Base-by-base conservation (phyloP, 2,797 vertebrate genomes). In the Coendou prehensilis region DNA sequence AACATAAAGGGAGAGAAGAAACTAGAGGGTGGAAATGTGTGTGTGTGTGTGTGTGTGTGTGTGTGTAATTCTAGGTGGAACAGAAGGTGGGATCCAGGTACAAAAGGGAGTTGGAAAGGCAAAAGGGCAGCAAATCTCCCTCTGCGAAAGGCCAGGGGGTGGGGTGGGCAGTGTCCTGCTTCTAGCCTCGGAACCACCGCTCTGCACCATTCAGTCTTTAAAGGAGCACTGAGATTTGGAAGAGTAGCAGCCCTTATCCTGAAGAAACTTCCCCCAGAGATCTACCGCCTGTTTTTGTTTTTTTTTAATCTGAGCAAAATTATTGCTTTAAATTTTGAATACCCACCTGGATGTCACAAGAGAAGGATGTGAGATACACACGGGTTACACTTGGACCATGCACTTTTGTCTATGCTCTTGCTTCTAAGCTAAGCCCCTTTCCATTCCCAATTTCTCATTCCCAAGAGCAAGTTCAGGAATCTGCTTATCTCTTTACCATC, bases 1-100 rank as follows among this genome's bases (percentile, higher is more conserved):
- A 95, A 63, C 63, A 41, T 87, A 47, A 50, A 93, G 57, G 78
- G 82, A 82, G 22, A 69, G 71, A 79, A 64, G 91, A 91, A 96
- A 45, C 54, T 59, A 4, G 86, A 83, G 63, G 28, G 11, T 75
- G 90, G 87, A 67, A 47, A 10, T n/a, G 64, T 22, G n/a, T 69
- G 69, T 73, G 69, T 45, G 69, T 73, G 37, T 45, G 69, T 45
- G 69, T 73, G 69, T 73, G 69, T 73, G 37, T 75, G 41, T 73
- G 71, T 73, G 71, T 45, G 23, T 73, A 71, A 37, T 28, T 56
- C 45, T 64, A 87, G 59, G 75, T 69, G 63, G 76, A 52, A 20
- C 47, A 18, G 64, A 84, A 80, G 82, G 37, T 81, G 82, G 52
- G 45, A 61, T 23, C 69, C 61, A 52, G 79, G 83, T 33, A 41